phyloP scores from a whole-genome alignment of 1,140 invertebrate species.

The Caenorhabditis remanei region DNA sequence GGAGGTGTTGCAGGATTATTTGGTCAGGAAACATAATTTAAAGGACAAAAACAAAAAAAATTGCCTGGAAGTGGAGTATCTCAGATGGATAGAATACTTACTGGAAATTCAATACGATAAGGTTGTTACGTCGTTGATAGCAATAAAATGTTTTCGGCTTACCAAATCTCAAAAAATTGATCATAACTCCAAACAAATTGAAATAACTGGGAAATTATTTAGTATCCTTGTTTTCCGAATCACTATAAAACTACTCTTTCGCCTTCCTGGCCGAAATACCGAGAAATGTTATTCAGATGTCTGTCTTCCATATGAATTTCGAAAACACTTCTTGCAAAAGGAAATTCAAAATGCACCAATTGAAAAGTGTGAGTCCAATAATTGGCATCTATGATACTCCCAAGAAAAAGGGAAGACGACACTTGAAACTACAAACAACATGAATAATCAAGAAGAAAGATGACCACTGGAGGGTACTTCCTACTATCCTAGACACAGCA shows the following conservation, averaged over 20 bases:
- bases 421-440: neutral
- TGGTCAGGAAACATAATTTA: no score
- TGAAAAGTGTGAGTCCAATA: neutral
- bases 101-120: no score
- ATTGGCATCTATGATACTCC: neutral
- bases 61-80: no score
- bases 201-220: no score
- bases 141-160: no score
- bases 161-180: no score
- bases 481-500: neutral
- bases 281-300: constrained; percentile 18
- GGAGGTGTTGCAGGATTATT: neutral
- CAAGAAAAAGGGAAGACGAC: neutral
- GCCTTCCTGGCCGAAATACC: neutral
- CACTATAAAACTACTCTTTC: no score
- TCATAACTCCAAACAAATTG: no score
- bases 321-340: neutral
- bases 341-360: neutral
- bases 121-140: no score
- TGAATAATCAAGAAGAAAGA: constrained; percentile 21
- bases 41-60: no score
- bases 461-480: constrained; percentile 2
- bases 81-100: no score
- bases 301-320: neutral
- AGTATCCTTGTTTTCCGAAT: no score